Evolutionary conservation across 2,888 invertebrate genomes (phyloP).

Genomic region (Pseudococcus jackbeardsleyi): DNA sequence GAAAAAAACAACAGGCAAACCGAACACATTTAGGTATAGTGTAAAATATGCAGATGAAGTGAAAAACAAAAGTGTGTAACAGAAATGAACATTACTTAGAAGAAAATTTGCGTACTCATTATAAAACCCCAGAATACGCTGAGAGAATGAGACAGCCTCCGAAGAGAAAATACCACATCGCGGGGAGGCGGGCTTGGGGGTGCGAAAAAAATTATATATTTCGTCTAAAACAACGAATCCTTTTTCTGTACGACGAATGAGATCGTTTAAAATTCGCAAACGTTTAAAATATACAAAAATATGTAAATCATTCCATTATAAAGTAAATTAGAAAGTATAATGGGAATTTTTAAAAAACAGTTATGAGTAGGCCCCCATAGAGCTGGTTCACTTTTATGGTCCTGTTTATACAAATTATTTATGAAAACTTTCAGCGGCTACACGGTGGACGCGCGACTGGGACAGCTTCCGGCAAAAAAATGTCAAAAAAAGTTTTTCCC

Average conservation of each 20-base stretch:
- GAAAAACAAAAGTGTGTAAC: constrained; percentile 39
- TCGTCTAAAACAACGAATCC: constrained; percentile 46
- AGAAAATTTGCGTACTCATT: constrained; percentile 50
- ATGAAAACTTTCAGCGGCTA: constrained; percentile 24
- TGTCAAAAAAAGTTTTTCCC: neutral
- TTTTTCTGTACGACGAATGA: constrained; percentile 22
- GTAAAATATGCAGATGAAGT: constrained; percentile 15
- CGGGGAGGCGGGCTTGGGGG: neutral
- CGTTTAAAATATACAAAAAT: constrained; percentile 57
- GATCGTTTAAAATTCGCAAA: constrained; percentile 51
- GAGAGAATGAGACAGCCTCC: no score
- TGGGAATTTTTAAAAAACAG: constrained; percentile 56
- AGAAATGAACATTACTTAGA: constrained; percentile 42
- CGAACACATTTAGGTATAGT: neutral
- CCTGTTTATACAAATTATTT: constrained; percentile 52
- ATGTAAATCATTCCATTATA: constrained; percentile 58
- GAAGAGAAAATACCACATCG: neutral
- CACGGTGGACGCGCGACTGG: constrained; percentile 31
- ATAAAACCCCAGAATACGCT: neutral
- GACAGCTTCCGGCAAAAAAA: constrained; percentile 47
- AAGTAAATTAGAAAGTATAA: constrained; percentile 61
- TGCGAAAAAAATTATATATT: constrained; percentile 7
- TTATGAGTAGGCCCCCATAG: constrained; percentile 52
- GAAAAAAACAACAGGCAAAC: no score
- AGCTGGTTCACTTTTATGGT: constrained; percentile 39